Base-by-base conservation (phyloP, 2,797 vertebrate genomes). In the Pangasius djambal region DNA sequence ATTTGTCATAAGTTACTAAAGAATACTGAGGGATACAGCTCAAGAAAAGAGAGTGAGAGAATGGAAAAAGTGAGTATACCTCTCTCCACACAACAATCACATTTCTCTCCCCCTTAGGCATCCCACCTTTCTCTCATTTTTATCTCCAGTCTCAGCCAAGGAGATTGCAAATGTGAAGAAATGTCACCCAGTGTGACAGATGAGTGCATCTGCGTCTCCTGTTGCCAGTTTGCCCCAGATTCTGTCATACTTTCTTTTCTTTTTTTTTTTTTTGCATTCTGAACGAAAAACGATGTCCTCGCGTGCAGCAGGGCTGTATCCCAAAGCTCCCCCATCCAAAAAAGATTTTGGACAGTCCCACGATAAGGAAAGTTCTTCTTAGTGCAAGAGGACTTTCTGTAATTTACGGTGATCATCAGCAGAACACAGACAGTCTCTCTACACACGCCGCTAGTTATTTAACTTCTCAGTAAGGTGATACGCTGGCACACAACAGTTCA, bases 131-230 rank as follows among this genome's bases (percentile, higher is more conserved):
- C 91, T 89, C 88, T 92, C 92, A 92, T 93, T 92, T 87, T 93
- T 91, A 92, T 92, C 91, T 92, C 86, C 91, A 91, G 91, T 87
- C 91, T 90, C 87, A 91, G 92, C 91, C 90, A 82, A 91, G 89
- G 86, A 92, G 88, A 91, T 90, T 90, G 90, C 72, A 91, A 91
- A 92, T 92, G 91, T 93, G 92, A 91, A 90, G 91, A 93, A 93
- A 93, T 92, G 92, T 93, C 92, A 93, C 90, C 89, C 87, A 75
- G 86, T 85, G 88, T 91, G 92, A 92, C 91, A 92, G 91, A 93
- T 92, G 91, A 92, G 90, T 78, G 89, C 89, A 72, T 89, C 87
- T 87, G 86, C 57, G 75, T 91, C 89, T 91, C 89, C 86, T 90
- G 89, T 89, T 90, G 89, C 91, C 89, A 86, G 77, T 88, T 89